Conservation (phyloP, 92 coral and sea anemone genomes). For the Meandrina meandrites region DNA sequence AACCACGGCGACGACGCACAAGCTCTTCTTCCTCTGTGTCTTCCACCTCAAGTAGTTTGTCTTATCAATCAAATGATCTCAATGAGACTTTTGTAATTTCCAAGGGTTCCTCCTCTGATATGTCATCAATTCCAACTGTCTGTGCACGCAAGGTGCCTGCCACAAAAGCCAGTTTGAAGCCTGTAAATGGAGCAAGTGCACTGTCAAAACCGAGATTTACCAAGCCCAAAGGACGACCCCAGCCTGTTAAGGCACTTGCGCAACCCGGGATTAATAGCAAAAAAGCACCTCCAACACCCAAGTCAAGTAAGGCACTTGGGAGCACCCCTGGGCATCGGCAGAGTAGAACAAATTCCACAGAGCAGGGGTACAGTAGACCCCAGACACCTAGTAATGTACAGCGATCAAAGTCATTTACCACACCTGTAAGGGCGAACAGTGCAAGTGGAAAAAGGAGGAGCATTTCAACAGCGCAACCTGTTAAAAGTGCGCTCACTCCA, state of each 20-base stretch:
- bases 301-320: constrained; percentile 4
- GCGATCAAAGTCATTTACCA: constrained; percentile 36
- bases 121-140: constrained; percentile 20
- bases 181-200: constrained; percentile 27
- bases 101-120: constrained; percentile 35
- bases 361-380: neutral
- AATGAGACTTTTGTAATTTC: constrained; percentile 73
- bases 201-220: constrained; percentile 60
- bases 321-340: constrained; percentile 21
- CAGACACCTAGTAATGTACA: constrained; percentile 12
- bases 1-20: constrained; percentile 62
- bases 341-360: neutral
- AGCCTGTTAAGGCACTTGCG: constrained; percentile 90
- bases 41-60: constrained; percentile 74
- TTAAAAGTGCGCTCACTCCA: constrained; percentile 14
- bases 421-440: constrained; percentile 2
- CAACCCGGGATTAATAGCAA: constrained; percentile 35
- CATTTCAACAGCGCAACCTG: constrained; percentile 19
- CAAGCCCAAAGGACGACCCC: constrained; percentile 69
- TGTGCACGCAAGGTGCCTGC: constrained; percentile 46
- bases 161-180: constrained; percentile 66
- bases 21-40: constrained; percentile 79
- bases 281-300: constrained; percentile 43
- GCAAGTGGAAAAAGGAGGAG: neutral
- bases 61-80: constrained; percentile 57